Evolutionary conservation across 1,140 invertebrate species (phyloP), one percentile per base, ranked within the genome.

Genomic region (Atta cephalotes): DNA sequence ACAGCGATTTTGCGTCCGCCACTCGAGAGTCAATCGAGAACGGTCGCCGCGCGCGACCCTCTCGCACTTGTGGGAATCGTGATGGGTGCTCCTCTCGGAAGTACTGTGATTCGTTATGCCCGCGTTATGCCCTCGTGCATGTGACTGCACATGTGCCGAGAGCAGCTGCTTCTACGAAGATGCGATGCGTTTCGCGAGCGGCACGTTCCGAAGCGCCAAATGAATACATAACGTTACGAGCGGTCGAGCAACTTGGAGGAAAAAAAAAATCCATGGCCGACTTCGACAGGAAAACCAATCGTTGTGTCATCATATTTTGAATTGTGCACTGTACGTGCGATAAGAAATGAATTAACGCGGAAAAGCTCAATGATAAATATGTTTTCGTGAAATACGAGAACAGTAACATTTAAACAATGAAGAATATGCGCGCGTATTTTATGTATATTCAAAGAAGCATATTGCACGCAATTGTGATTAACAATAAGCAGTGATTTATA

Each of bases 1-100:
- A 95, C 92, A 92, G 45, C 72, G 82, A 91, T 91, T 89, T 88
- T 92, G 89, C 93, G 91, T 85, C 92, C 84, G 85, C 90, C 90
- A 93, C 92, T 92, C 86, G 79, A 90, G 90, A 91, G 89, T 88
- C 90, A 72, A 88, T 90, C 86, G 89, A 45, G 79, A 62, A 71
- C 80, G 68, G 56, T 74, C 71, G 56, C 51, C 71, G 58, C 51
- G 86, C 53, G 51, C 88, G 89, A 91, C 87, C 89, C 91, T 90
- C 88, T 86, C 85, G 56, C 88, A 87, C 91, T 85, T 90, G 86
- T 92, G 91, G 65, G 91, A 92, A 92, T 91, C 63, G 65, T 58
- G 77, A 63, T 79, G 80, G 70, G 53, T 82, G 80, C 71, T 74
- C 56, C 58, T 63, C 49, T 60, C 39, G 84, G 87, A 79, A 84